Evolutionary conservation across 2,113 vertebrate species (phyloP), one percentile per base, ranked within the genome.

Genomic region (Ibidorhyncha struthersii): DNA sequence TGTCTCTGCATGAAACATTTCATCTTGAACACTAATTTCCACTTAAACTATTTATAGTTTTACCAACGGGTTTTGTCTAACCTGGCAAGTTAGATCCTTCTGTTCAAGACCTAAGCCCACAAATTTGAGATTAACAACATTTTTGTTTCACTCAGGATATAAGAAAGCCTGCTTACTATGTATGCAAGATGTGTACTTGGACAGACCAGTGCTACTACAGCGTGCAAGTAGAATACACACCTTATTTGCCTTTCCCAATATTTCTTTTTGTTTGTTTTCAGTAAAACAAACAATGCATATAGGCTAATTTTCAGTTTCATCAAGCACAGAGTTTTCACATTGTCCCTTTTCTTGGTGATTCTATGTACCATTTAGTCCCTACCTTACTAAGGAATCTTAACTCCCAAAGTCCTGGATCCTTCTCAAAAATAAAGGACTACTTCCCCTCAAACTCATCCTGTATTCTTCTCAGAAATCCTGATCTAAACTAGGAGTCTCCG

Each of bases 221-320:
- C 14, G 50, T 52, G 45, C 27, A 30, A 82, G 36, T 14, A 65
- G 27, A 71, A 45, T 22, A 72, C 53, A 71, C 21, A 72, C 14
- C 10, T 4, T 40, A 41, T 47, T 65, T 0, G 0, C 10, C 6
- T 89, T 67, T 58, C 47, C 38, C 25, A 36, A 10, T 19, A 50
- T 16, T 77, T 11, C 22, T 52, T 62, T 62, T 14, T 16, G 10
- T 15, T 32, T 23, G 7, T 63, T 77, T 79, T 77, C 29, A 72
- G 43, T 6, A 86, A 66, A 47, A 62, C 0, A 0, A 82, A 36
- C 6, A 45, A 43, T 7, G 3, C 41, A 56, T 29, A 34, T 1
- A 23, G 67, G 26, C 19, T 38, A 21, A 50, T 69, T 71, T 80
- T 43, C 30, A 30, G 8, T 55, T 89, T 93, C 21, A 47, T 58